Evolutionary conservation across 2,888 invertebrate genomes (phyloP).

Genomic region (Tenthredo mesomela): DNA sequence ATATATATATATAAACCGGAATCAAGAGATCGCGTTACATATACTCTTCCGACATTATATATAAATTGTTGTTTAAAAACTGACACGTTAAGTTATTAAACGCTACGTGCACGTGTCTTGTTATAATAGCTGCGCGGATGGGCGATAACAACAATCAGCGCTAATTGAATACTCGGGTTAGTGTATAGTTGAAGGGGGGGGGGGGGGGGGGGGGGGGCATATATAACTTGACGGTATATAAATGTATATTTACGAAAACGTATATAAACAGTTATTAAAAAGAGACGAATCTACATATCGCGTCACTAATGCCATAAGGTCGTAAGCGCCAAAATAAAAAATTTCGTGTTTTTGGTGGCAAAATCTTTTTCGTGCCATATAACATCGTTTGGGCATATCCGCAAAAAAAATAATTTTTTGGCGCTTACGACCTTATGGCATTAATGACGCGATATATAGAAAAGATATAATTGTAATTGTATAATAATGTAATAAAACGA

Average conservation of each 20-base stretch:
- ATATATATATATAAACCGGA: not conserved
- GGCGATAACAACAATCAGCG: conserved; percentile 21
- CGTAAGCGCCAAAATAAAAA: no score
- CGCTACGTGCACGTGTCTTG: conserved; percentile 19
- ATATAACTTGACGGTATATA: not conserved
- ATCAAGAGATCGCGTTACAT: conserved; percentile 8
- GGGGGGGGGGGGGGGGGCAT: no score
- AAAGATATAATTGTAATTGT: not conserved
- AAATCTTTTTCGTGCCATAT: no score
- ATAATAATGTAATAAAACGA: no score
- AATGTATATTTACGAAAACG: conserved; percentile 4
- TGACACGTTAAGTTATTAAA: not conserved
- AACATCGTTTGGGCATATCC: no score
- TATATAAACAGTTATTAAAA: conserved; percentile 9
- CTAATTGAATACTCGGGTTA: conserved; percentile 5
- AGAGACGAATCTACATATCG: not conserved
- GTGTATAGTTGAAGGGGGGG: not conserved
- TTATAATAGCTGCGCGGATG: not conserved
- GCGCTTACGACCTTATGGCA: no score
- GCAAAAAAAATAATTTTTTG: no score
- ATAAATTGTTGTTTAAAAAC: not conserved
- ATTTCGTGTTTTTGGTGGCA: no score
- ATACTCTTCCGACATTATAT: not conserved
- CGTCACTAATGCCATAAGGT: no score
- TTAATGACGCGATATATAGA: no score